These are phyloP conservation scores for Myiotriccus ornatus DNA, from an alignment of 2,797 vertebrate species.

Conservation along the genomic window DNA sequence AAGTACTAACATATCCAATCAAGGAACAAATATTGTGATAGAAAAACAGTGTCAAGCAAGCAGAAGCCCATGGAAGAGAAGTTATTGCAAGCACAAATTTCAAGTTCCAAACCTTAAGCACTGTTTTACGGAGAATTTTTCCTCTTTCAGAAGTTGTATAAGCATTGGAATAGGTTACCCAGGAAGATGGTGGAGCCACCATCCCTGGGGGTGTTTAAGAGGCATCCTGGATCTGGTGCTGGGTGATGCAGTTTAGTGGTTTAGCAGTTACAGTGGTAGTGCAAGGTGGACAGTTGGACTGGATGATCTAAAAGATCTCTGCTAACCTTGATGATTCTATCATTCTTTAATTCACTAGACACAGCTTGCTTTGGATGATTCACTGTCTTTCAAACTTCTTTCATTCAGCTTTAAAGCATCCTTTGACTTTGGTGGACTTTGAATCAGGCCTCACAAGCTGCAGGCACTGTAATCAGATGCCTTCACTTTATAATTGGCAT, in stretches of 20 bases:
- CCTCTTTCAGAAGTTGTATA: background rate
- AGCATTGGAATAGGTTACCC: background rate
- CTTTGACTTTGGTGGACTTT: background rate
- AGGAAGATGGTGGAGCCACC: background rate
- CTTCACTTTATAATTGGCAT: background rate
- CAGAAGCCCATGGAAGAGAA: background rate
- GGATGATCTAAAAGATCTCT: background rate
- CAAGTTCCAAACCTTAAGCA: background rate
- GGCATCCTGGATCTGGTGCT: background rate
- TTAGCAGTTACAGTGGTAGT: background rate
- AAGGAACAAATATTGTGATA: background rate
- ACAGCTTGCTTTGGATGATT: background rate
- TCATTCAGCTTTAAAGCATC: background rate
- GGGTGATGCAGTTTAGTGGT: background rate
- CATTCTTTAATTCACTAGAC: background rate
- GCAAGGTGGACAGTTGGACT: rapidly evolving
- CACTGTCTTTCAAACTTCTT: background rate
- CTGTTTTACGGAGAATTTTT: background rate
- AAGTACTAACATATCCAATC: background rate
- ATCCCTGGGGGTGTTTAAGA: background rate
- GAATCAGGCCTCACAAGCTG: background rate
- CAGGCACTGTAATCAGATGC: background rate
- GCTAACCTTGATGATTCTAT: background rate
- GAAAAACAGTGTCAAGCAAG: background rate
- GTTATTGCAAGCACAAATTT: background rate